These are phyloP conservation scores for Anaspis maculata DNA, from an alignment of 2,888 invertebrate species.

Conservation along the genomic window DNA sequence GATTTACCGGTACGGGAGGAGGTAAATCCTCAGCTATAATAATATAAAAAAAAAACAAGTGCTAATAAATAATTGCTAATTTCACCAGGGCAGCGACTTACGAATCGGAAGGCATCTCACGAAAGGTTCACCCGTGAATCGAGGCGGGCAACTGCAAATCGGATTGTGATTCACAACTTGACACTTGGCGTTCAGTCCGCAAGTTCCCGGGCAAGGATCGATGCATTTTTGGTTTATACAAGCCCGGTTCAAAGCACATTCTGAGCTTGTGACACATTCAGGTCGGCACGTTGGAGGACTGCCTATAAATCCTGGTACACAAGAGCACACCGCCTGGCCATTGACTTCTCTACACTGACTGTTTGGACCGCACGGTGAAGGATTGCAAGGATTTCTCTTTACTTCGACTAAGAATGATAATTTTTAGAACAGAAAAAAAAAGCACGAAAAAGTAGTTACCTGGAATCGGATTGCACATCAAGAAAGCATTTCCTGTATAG, in stretches of 20 bases:
- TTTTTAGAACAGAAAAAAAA: too few relatives aligned
- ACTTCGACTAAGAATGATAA: slow-evolving; percentile 38
- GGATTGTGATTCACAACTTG: slow-evolving; percentile 75
- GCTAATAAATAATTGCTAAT: too few relatives aligned
- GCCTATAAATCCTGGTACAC: slow-evolving; percentile 62
- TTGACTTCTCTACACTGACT: slow-evolving; percentile 68
- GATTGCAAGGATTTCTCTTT: slow-evolving; percentile 55
- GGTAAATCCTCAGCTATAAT: slow-evolving; percentile 26
- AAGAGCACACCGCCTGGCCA: slow-evolving; percentile 65
- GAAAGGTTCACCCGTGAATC: slow-evolving; percentile 69
- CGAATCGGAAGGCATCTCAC: slow-evolving; percentile 50
- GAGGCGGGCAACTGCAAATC: slow-evolving; percentile 62
- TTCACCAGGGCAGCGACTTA: too few relatives aligned
- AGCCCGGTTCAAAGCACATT: slow-evolving; percentile 65
- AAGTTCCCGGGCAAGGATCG: slow-evolving; percentile 77
- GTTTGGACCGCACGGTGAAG: slow-evolving; percentile 71
- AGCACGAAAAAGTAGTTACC: too few relatives aligned
- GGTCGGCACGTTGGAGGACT: slow-evolving; percentile 71
- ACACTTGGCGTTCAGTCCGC: slow-evolving; percentile 66
- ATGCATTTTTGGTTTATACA: slow-evolving; percentile 73
- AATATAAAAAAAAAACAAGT: background rate
- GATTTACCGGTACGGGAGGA: slow-evolving; percentile 46
- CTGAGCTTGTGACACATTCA: slow-evolving; percentile 66
- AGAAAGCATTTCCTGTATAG: slow-evolving; percentile 62
- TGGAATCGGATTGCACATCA: slow-evolving; percentile 40